phyloP scores from a whole-genome alignment of 2,888 invertebrate genomes.

The Mystacides longicornis region DNA sequence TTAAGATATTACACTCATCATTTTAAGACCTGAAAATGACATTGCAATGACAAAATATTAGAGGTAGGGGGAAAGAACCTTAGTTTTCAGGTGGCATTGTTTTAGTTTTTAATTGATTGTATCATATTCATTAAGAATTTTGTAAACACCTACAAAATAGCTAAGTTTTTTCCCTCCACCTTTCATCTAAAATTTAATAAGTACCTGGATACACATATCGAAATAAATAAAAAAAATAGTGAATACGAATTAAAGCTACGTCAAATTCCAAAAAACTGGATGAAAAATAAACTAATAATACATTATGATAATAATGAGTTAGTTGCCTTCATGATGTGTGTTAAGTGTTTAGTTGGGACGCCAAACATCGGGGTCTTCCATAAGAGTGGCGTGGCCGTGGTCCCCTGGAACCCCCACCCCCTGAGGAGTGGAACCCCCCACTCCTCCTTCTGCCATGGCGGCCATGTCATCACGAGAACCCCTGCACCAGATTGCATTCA shows the following conservation, averaged over 20 bases:
- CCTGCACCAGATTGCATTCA: too few relatives aligned
- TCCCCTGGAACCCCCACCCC: slow-evolving; percentile 57
- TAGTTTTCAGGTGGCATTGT: too few relatives aligned
- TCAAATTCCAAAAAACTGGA: not conserved
- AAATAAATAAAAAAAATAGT: not conserved
- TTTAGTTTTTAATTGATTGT: too few relatives aligned
- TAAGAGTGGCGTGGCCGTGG: slow-evolving; percentile 73
- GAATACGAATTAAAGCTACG: not conserved
- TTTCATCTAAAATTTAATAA: too few relatives aligned
- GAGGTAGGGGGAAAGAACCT: too few relatives aligned
- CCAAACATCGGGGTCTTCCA: slow-evolving; percentile 92
- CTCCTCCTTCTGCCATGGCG: slow-evolving; percentile 64
- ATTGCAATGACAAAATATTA: too few relatives aligned
- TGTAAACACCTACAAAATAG: too few relatives aligned
- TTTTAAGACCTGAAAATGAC: too few relatives aligned
- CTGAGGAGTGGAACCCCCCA: slow-evolving; percentile 57
- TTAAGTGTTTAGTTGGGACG: slow-evolving; percentile 72
- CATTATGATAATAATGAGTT: not conserved
- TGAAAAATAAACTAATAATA: not conserved
- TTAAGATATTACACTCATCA: too few relatives aligned
- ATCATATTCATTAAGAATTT: too few relatives aligned
- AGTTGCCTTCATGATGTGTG: slow-evolving; percentile 26
- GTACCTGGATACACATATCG: too few relatives aligned
- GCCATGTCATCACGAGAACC: slow-evolving; percentile 80
- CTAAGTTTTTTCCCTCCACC: too few relatives aligned